These are phyloP conservation scores for Holocentrus rufus DNA, from an alignment of 2,797 vertebrate species.

Conservation along the genomic window DNA sequence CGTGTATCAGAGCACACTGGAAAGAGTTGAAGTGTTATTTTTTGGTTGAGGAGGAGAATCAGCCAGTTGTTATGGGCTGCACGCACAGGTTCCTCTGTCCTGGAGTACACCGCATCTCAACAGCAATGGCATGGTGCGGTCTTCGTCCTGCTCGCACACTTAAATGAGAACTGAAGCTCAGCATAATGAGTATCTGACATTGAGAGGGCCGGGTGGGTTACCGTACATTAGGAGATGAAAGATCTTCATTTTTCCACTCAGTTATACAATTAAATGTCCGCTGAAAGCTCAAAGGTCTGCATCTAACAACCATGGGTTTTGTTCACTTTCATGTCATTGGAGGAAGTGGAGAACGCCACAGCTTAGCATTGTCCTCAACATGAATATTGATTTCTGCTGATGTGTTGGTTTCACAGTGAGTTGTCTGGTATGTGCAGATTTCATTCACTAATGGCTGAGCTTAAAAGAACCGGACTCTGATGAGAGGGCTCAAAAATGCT, in stretches of 20 bases:
- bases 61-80: neutral
- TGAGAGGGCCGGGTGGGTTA: slow-evolving; percentile 2
- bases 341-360: neutral
- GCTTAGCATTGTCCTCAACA: neutral
- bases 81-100: neutral
- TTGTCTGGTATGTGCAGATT: slow-evolving; percentile 1
- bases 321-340: slow-evolving; percentile 8
- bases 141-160: neutral
- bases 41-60: neutral
- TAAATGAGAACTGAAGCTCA: slow-evolving; percentile 7
- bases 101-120: neutral
- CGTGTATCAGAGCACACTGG: slow-evolving; percentile 1
- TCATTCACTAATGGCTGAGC: slow-evolving; percentile 29
- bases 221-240: slow-evolving; percentile 54
- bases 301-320: slow-evolving; percentile 1
- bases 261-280: slow-evolving; percentile 26
- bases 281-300: slow-evolving; percentile 23
- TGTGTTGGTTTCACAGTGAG: slow-evolving; percentile 7
- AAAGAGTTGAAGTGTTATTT: slow-evolving; percentile 12
- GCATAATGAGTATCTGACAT: slow-evolving; percentile 16
- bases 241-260: slow-evolving; percentile 22
- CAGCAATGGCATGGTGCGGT: neutral
- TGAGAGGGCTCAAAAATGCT: neutral
- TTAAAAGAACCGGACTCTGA: neutral
- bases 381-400: slow-evolving; percentile 25